Evolutionary conservation across 2,113 vertebrate species (phyloP).

Genomic region (Chamaetylas fuelleborni): DNA sequence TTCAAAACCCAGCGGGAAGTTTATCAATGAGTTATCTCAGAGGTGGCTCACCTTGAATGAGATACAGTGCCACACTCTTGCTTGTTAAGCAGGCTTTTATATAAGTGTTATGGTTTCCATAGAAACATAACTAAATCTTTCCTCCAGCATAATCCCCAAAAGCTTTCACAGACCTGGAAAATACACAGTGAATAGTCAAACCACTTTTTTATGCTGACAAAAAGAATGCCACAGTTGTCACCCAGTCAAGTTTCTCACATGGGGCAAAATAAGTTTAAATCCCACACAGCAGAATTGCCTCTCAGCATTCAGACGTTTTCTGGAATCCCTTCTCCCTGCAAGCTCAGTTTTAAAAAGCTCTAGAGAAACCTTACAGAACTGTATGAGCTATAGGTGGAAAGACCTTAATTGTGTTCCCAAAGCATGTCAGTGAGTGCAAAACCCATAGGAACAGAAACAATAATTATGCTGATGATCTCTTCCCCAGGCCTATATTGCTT

Average conservation of each 20-base stretch:
- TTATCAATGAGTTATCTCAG: slow-evolving; percentile 56
- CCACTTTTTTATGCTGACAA: slow-evolving; percentile 59
- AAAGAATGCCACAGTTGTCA: slow-evolving; percentile 51
- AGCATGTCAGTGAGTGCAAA: not conserved
- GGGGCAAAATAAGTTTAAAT: slow-evolving; percentile 28
- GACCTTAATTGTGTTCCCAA: not conserved
- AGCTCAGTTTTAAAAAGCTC: not conserved
- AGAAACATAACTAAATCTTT: slow-evolving; percentile 73
- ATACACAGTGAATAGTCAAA: slow-evolving; percentile 62
- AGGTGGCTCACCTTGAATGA: slow-evolving; percentile 63
- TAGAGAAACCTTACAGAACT: not conserved
- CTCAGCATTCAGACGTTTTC: not conserved
- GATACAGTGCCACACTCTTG: slow-evolving; percentile 49
- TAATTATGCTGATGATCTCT: not conserved
- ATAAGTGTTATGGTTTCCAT: slow-evolving; percentile 72
- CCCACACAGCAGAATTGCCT: not conserved
- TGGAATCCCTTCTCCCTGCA: not conserved
- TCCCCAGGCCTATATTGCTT: not conserved
- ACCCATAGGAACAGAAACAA: not conserved
- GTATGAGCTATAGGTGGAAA: not conserved
- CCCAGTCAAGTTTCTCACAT: slow-evolving; percentile 9
- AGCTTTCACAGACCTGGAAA: slow-evolving; percentile 59
- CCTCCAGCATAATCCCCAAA: slow-evolving; percentile 63
- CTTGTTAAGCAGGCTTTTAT: slow-evolving; percentile 70
- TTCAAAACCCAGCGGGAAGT: slow-evolving; percentile 43